A percentile compares a stretch with the other conserved stretches of the same genome.
phyloP scores from a whole-genome alignment of 2,888 invertebrate genomes.

The Ecliptopera silaceata region DNA sequence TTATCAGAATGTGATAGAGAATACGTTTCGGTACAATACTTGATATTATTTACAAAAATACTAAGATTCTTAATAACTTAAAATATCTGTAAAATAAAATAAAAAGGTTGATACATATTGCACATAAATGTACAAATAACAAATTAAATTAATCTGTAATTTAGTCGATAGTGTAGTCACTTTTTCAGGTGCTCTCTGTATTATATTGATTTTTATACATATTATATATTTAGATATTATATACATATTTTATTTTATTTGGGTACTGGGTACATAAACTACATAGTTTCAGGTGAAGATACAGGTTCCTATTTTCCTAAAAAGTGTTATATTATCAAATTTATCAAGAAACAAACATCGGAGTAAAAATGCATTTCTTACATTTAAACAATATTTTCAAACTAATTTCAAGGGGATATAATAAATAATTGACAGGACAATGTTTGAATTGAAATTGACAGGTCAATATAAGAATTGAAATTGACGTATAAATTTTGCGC shows the following conservation, averaged over 20 bases:
- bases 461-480: too few relatives aligned
- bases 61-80: not conserved
- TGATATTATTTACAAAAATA: conserved; percentile 1
- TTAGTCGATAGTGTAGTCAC: too few relatives aligned
- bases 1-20: conserved; percentile 31
- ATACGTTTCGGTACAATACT: conserved; percentile 12
- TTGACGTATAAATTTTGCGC: too few relatives aligned
- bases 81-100: not conserved
- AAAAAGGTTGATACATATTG: not conserved
- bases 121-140: too few relatives aligned
- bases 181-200: too few relatives aligned
- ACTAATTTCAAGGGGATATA: not conserved
- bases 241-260: too few relatives aligned
- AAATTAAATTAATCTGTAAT: too few relatives aligned
- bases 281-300: not conserved
- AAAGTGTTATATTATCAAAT: not conserved
- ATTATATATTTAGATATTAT: not conserved
- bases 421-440: not conserved
- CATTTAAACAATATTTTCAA: not conserved
- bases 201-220: too few relatives aligned
- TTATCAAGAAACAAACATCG: not conserved
- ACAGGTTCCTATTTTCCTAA: not conserved
- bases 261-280: too few relatives aligned
- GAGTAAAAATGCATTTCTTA: not conserved
- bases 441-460: not conserved